A percentile compares a stretch with the other conserved stretches of the same genome.
Conservation (phyloP, 2,113 vertebrate genomes). For the Ramphastos sulfuratus region DNA sequence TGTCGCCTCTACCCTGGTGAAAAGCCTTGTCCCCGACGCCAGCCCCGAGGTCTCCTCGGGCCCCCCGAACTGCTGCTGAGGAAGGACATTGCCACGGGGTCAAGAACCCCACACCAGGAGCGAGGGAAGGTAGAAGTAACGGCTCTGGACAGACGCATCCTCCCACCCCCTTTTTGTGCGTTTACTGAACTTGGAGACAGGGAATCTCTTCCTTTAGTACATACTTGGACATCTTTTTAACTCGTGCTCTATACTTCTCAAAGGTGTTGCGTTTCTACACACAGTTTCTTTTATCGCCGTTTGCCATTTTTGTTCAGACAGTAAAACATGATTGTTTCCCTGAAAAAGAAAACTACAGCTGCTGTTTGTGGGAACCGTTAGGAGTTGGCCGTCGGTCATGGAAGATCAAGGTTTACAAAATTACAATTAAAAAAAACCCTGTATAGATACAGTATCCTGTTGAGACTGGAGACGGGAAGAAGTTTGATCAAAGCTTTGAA, state of each 20-base stretch:
- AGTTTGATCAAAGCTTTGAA: background rate
- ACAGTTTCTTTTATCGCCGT: rapidly evolving
- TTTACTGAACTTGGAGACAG: background rate
- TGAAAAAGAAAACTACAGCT: background rate
- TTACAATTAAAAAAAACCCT: background rate
- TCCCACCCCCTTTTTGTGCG: too few species aligned
- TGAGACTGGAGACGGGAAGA: rapidly evolving
- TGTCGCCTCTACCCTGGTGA: background rate
- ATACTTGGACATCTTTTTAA: background rate
- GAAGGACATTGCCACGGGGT: background rate
- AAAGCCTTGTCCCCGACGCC: rapidly evolving
- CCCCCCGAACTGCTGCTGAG: background rate
- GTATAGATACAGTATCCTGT: background rate
- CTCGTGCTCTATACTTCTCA: too few species aligned
- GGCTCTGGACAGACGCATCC: rapidly evolving
- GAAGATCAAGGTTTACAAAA: background rate
- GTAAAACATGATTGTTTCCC: rapidly evolving
- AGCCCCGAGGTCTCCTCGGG: background rate
- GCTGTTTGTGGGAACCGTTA: rapidly evolving
- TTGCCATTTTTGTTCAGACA: background rate
- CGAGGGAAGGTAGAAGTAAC: background rate
- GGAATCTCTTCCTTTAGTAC: background rate
- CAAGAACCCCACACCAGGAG: too few species aligned
- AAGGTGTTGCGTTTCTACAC: rapidly evolving
- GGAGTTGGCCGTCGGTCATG: rapidly evolving